Evolutionary conservation across 2,113 vertebrate genomes (phyloP), one percentile per base, ranked within the genome.

Genomic region (Rhabdornis inornatus): DNA sequence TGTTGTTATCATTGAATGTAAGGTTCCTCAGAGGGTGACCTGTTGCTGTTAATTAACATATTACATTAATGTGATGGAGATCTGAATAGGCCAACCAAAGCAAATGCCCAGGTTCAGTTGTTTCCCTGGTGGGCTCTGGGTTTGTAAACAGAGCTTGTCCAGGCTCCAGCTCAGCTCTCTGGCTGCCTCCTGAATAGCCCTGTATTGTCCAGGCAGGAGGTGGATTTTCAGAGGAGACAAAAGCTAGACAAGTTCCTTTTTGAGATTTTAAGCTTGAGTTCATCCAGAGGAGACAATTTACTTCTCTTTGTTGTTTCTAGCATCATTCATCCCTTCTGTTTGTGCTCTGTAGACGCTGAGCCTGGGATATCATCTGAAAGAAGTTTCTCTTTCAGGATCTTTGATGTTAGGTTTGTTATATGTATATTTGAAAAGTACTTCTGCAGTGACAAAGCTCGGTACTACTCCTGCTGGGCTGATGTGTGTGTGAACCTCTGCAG

Each of bases 341-440:
- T 92, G 83, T 74, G 95, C 74, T 94, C 92, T 69, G 80, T 59
- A 64, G 90, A 93, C 27, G 13, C 95, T 75, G 88, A 96, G 92
- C 86, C 70, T 82, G 53, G 92, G 86, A 86, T 88, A 95, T 81
- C 87, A 81, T 85, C 81, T 92, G 91, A 96, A 92, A 91, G 84
- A 95, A 92, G 94, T 89, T 93, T 66, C 87, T 71, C 71, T 95
- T 95, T 83, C 81, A 77, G 86, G 81, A 91, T 57, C 86, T 97
- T 97, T 97, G 94, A 97, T 95, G 93, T 92, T 88, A 64, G 87
- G 89, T 95, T 97, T 96, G 95, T 96, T 96, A 68, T 96, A 94
- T 90, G 92, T 97, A 94, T 90, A 95, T 97, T 94, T 96, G 95
- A 96, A 89, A 97, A 95, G 95, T 78, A 95, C 95, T 93, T 89